Conservation (phyloP, 2,888 invertebrate species). For the Hirtodrosophila alboralis region DNA sequence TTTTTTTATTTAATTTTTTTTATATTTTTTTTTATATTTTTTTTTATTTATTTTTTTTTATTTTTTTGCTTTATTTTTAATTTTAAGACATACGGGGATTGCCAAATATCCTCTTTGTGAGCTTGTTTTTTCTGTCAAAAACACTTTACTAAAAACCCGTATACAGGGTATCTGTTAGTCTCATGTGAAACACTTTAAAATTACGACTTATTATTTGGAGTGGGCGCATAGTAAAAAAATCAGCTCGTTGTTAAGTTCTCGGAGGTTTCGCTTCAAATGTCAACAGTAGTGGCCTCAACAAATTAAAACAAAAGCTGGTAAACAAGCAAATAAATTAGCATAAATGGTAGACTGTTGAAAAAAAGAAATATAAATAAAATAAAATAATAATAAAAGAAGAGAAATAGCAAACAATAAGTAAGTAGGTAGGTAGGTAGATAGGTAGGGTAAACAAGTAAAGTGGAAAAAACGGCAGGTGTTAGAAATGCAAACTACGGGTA, state of each 20-base stretch:
- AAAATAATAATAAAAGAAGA: conserved; percentile 44
- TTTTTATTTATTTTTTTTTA: too few relatives aligned
- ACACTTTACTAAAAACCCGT: too few relatives aligned
- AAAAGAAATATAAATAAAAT: conserved; percentile 40
- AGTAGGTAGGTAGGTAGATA: conserved; percentile 13
- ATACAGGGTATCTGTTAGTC: too few relatives aligned
- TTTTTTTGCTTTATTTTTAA: too few relatives aligned
- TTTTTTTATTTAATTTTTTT: too few relatives aligned
- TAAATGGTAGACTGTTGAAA: conserved; percentile 65
- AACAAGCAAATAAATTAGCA: conserved; percentile 78
- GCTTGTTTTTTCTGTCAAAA: too few relatives aligned
- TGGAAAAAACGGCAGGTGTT: conserved; percentile 75
- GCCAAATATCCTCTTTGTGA: too few relatives aligned
- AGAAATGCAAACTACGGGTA: conserved; percentile 52
- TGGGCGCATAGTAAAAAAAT: conserved; percentile 33
- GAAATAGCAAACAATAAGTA: conserved; percentile 3
- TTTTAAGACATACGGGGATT: too few relatives aligned
- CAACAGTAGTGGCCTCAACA: conserved; percentile 74
- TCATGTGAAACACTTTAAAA: not conserved
- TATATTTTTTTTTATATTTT: too few relatives aligned
- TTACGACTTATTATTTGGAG: conserved; percentile 7
- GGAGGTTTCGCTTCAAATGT: conserved; percentile 53
- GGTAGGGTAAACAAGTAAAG: conserved; percentile 56
- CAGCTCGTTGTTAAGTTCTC: conserved; percentile 4
- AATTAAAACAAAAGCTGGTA: conserved; percentile 78